phyloP scores from a whole-genome alignment of 2,797 vertebrate genomes.

The Centropyge bicolor region DNA sequence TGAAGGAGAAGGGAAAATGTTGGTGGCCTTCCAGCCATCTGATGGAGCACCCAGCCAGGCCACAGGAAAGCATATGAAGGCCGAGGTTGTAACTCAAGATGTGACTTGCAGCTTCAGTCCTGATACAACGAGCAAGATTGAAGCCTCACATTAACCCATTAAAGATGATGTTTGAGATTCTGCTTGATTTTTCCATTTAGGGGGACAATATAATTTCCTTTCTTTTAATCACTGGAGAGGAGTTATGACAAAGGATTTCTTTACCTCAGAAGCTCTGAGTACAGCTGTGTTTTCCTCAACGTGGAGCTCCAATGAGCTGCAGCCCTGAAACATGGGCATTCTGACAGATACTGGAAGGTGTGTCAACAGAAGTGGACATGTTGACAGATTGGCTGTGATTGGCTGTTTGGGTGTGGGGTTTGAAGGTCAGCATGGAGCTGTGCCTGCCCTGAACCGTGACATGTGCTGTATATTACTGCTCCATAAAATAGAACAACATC shows the following conservation, averaged over 20 bases:
- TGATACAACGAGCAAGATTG: conserved; percentile 10
- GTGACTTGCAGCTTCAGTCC: conserved; percentile 20
- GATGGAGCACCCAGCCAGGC: background rate
- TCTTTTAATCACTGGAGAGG: background rate
- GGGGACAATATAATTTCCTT: background rate
- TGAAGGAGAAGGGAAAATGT: conserved; percentile 12
- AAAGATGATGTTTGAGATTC: conserved; percentile 10
- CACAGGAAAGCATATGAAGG: conserved; percentile 7
- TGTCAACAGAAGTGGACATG: conserved; percentile 45
- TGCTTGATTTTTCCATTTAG: conserved; percentile 5
- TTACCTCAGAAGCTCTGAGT: conserved; percentile 9
- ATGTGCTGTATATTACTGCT: conserved; percentile 6
- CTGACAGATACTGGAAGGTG: conserved; percentile 43
- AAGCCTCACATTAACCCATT: background rate
- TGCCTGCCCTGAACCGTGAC: conserved; percentile 26
- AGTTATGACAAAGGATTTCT: background rate
- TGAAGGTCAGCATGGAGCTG: conserved; percentile 53
- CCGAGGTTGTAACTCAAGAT: conserved; percentile 8
- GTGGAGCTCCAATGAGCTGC: background rate
- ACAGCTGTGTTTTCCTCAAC: background rate
- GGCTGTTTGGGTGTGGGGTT: conserved; percentile 46
- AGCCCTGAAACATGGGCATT: conserved; percentile 30
- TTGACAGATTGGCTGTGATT: conserved; percentile 56
- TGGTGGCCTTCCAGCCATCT: conserved; percentile 8
- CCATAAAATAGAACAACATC: background rate